Percentiles rank a stretch among this genome's conserved stretches.
Evolutionary conservation across 2,797 vertebrate genomes (phyloP).

Genomic region (Malacoraja senta): DNA sequence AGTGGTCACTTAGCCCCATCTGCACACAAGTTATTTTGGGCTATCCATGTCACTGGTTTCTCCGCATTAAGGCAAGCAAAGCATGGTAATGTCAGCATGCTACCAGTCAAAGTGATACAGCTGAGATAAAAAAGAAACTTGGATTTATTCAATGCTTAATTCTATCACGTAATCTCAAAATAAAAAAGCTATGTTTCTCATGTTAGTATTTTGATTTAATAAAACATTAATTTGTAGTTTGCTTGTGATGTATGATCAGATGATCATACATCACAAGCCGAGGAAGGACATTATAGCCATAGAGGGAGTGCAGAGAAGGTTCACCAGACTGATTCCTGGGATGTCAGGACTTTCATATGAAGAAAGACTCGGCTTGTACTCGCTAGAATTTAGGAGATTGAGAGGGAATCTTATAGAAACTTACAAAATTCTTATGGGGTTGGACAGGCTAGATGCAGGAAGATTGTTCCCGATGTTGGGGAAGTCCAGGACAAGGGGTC

Average conservation of each 20-base stretch:
- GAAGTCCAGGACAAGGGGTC: no score
- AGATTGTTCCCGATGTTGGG: no score
- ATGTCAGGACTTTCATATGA: no score
- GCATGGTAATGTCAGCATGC: neutral
- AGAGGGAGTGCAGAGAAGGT: no score
- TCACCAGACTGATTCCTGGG: no score
- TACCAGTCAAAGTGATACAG: neutral
- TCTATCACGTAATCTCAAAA: neutral
- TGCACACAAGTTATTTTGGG: neutral
- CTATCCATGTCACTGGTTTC: neutral
- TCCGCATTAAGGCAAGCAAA: neutral
- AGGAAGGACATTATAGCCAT: no score
- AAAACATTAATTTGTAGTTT: neutral
- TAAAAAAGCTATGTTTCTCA: neutral
- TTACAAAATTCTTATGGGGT: no score
- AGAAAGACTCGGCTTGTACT: no score
- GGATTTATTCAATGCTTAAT: neutral
- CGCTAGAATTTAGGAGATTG: no score
- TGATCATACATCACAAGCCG: no score
- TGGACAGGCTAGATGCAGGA: no score
- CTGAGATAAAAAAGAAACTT: neutral
- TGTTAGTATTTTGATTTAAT: neutral
- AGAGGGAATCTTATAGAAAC: no score
- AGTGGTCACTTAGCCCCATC: neutral
- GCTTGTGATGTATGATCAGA: neutral